phyloP scores from a whole-genome alignment of 2,888 invertebrate species.

The Bhutanitis thaidina region DNA sequence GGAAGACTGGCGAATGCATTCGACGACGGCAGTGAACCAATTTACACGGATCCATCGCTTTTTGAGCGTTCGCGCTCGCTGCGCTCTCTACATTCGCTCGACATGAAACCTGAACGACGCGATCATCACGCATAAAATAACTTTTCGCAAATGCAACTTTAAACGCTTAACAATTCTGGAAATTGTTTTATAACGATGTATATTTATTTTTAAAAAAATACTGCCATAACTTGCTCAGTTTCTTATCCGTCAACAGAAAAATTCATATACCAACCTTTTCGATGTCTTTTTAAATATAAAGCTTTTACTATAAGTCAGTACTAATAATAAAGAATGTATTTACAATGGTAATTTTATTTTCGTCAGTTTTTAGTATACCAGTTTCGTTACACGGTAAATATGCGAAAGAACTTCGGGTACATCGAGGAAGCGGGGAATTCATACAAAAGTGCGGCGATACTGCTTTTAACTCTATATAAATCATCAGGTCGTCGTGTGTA shows the following conservation, averaged over 20 bases:
- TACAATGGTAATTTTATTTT: not conserved
- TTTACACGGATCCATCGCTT: constrained; percentile 94
- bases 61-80: constrained; percentile 91
- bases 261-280: constrained; percentile 26
- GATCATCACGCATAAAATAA: constrained; percentile 56
- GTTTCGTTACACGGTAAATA: too few species aligned
- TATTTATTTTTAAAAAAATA: constrained; percentile 22
- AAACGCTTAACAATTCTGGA: not conserved
- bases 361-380: not conserved
- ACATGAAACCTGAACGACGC: constrained; percentile 71
- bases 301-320: constrained; percentile 56
- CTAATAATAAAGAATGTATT: constrained; percentile 47
- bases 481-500: too few species aligned
- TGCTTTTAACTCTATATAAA: too few species aligned
- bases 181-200: constrained; percentile 1
- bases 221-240: constrained; percentile 57
- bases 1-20: constrained; percentile 79
- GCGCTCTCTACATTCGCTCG: constrained; percentile 82
- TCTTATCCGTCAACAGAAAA: constrained; percentile 38
- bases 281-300: constrained; percentile 39
- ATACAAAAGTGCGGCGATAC: too few species aligned
- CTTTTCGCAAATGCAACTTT: not conserved
- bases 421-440: too few species aligned
- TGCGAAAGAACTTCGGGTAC: too few species aligned
- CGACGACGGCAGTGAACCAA: constrained; percentile 95